A percentile compares a stretch with the other conserved stretches of the same genome.
phyloP scores from a whole-genome alignment of 2,113 vertebrate genomes.

The Nothoprocta perdicaria region DNA sequence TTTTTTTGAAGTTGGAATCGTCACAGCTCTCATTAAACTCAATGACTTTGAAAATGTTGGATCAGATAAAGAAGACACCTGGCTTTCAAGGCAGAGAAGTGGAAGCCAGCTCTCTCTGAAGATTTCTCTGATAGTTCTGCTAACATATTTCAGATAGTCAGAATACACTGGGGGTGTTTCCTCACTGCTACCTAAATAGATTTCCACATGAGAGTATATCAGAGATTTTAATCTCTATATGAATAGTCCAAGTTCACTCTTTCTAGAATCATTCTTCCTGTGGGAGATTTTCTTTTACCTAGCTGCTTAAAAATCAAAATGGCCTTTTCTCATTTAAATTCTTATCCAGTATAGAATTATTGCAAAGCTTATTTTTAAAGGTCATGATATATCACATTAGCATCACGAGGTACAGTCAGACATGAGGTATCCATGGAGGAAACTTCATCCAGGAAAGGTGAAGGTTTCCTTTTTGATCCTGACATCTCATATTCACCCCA shows the following conservation, averaged over 20 bases:
- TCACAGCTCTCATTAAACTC: background rate
- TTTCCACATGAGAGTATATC: background rate
- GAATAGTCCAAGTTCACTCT: background rate
- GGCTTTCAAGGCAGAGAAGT: background rate
- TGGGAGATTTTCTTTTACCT: background rate
- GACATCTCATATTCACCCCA: background rate
- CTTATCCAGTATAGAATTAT: background rate
- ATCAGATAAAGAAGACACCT: background rate
- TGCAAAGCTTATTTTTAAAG: conserved; percentile 17
- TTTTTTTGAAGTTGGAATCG: background rate
- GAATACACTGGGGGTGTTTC: background rate
- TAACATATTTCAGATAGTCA: background rate
- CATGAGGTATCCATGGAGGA: background rate
- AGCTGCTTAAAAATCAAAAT: background rate
- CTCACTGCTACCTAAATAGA: background rate
- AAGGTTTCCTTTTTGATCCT: conserved; percentile 5
- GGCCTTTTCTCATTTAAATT: conserved; percentile 1
- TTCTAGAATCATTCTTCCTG: background rate
- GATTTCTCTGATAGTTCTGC: background rate
- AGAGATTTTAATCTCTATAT: background rate
- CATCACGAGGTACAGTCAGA: background rate
- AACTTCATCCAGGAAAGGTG: background rate
- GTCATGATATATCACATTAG: conserved; percentile 16
- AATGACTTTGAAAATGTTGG: background rate
- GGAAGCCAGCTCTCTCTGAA: background rate